Evolutionary conservation across 2,888 invertebrate species (phyloP).

Genomic region (Platycnemis pennipes): DNA sequence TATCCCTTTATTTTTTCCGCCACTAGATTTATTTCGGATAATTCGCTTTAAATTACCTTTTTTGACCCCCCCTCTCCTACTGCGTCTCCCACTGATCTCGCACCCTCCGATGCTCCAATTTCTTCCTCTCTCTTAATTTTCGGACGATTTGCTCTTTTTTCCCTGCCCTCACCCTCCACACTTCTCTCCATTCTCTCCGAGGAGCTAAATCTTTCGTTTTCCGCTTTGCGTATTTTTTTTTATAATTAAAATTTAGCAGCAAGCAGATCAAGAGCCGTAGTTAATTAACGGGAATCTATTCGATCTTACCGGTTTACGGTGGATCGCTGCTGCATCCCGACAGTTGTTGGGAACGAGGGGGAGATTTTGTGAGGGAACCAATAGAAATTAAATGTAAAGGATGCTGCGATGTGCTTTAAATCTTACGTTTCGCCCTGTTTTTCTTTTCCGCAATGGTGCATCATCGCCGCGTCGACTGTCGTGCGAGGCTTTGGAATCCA

Average conservation of each 20-base stretch:
- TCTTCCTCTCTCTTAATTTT: constrained; percentile 33
- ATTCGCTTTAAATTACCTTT: constrained; percentile 32
- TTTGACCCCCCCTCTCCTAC: neutral
- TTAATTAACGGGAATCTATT: constrained; percentile 33
- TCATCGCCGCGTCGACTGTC: neutral
- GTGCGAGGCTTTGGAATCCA: neutral
- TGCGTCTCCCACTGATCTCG: neutral
- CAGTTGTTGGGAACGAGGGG: neutral
- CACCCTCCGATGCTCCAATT: neutral
- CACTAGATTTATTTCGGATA: constrained; percentile 34
- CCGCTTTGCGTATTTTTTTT: constrained; percentile 24
- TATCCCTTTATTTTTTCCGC: constrained; percentile 4
- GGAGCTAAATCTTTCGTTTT: constrained; percentile 29
- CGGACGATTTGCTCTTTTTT: constrained; percentile 43
- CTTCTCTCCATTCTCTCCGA: neutral
- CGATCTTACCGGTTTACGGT: neutral
- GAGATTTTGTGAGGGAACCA: neutral
- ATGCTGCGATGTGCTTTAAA: neutral
- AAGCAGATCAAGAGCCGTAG: constrained; percentile 1
- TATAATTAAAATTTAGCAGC: constrained; percentile 54
- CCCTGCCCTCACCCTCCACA: neutral
- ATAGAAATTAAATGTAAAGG: neutral
- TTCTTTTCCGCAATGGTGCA: neutral
- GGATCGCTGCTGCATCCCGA: neutral
- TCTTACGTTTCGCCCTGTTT: neutral